phyloP scores from a whole-genome alignment of 2,113 vertebrate genomes.

The Corythornis madagascariensis region DNA sequence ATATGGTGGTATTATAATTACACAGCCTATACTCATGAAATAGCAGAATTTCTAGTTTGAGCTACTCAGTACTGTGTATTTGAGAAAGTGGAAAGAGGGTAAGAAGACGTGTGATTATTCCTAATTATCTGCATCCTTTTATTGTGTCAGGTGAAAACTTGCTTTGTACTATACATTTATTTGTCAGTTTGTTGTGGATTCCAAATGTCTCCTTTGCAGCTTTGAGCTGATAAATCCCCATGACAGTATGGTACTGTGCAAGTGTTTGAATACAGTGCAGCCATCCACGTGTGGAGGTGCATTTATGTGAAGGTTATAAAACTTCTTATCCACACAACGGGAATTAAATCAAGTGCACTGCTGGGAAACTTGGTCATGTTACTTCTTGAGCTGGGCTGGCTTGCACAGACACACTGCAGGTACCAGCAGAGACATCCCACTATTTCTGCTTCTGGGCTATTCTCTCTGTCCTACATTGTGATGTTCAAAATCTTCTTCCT shows the following conservation, averaged over 20 bases:
- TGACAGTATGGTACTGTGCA: not conserved
- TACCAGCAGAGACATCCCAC: not conserved
- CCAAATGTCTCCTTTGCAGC: not conserved
- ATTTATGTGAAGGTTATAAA: not conserved
- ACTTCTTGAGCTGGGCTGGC: not conserved
- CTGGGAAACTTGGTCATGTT: not conserved
- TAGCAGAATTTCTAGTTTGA: not conserved
- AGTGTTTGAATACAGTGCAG: not conserved
- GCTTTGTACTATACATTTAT: not conserved
- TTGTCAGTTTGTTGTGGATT: not conserved
- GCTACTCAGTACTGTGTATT: not conserved
- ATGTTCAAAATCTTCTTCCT: not conserved
- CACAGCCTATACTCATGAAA: not conserved
- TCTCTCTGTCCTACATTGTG: not conserved
- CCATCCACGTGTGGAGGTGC: not conserved
- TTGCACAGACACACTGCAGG: not conserved
- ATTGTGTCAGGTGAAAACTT: not conserved
- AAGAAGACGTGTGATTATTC: not conserved
- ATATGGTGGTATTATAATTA: not conserved
- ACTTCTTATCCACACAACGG: not conserved
- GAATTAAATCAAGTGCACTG: not conserved
- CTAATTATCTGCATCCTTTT: not conserved
- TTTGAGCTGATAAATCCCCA: not conserved
- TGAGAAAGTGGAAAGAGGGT: not conserved
- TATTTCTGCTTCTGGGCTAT: not conserved